phyloP scores from a whole-genome alignment of 2,888 invertebrate genomes.

The Crocallis elinguaria region DNA sequence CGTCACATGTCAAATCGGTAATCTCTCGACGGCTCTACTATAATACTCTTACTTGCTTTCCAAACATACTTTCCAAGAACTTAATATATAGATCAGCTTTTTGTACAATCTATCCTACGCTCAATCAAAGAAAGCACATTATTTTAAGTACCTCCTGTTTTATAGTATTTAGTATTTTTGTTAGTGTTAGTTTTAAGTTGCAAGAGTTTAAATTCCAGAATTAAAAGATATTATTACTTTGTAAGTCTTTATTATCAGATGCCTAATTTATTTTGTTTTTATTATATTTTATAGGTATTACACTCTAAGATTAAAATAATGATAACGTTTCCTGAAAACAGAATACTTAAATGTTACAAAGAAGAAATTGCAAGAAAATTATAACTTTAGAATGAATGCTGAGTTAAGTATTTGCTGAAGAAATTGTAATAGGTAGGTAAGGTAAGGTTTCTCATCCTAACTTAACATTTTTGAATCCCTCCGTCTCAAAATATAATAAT shows the following conservation, averaged over 20 bases:
- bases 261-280: slow-evolving; percentile 74
- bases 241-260: slow-evolving; percentile 58
- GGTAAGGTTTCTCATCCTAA: background rate
- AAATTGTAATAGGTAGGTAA: slow-evolving; percentile 5
- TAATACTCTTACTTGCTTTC: slow-evolving; percentile 1
- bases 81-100: slow-evolving; percentile 1
- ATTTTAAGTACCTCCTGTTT: slow-evolving; percentile 55
- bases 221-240: slow-evolving; percentile 79
- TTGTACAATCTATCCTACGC: slow-evolving; percentile 28
- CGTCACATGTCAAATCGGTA: too few relatives aligned
- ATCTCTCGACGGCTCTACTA: too few relatives aligned
- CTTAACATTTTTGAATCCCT: slow-evolving; percentile 17
- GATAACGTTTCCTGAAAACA: slow-evolving; percentile 8
- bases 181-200: slow-evolving; percentile 76
- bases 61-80: background rate
- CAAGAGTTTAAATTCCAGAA: slow-evolving; percentile 79
- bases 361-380: background rate
- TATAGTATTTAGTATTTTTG: slow-evolving; percentile 63
- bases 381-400: background rate
- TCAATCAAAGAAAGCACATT: slow-evolving; percentile 36
- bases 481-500: slow-evolving; percentile 8
- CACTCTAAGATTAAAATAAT: slow-evolving; percentile 43
- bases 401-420: background rate
- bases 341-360: background rate
- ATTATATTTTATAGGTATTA: slow-evolving; percentile 47